Conservation (phyloP, 2,113 vertebrate genomes). For the Atherinomorus stipes region DNA sequence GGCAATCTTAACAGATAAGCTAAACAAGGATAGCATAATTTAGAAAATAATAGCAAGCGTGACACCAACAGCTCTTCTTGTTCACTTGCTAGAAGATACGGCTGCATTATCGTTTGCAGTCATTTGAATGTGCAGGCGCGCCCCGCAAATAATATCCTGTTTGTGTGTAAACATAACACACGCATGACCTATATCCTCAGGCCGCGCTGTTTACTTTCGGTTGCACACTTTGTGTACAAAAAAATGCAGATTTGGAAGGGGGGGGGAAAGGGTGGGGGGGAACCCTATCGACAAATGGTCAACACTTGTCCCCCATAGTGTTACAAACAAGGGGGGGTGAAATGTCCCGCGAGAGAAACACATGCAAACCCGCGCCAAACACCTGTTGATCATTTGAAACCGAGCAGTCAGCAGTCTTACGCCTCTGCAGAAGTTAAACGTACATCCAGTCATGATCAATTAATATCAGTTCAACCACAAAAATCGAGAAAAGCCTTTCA, state of each 20-base stretch:
- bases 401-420: slow-evolving; percentile 9
- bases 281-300: background rate
- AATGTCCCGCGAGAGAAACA: slow-evolving; percentile 1
- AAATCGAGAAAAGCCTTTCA: background rate
- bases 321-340: background rate
- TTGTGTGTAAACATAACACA: slow-evolving; percentile 33
- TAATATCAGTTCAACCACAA: background rate
- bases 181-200: slow-evolving; percentile 30
- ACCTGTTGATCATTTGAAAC: slow-evolving; percentile 79
- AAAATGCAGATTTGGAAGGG: background rate
- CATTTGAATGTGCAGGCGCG: slow-evolving; percentile 17
- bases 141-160: slow-evolving; percentile 31
- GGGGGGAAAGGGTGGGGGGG: background rate
- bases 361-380: slow-evolving; percentile 52
- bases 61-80: background rate
- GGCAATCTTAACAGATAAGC: background rate
- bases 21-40: background rate
- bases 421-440: background rate
- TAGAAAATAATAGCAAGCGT: background rate
- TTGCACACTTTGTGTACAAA: background rate
- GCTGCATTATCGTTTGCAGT: background rate
- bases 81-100: background rate
- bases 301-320: background rate
- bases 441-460: background rate
- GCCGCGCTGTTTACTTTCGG: slow-evolving; percentile 55